These are phyloP conservation scores for Artemisiospiza belli DNA, from an alignment of 2,113 vertebrate genomes.

Conservation along the genomic window DNA sequence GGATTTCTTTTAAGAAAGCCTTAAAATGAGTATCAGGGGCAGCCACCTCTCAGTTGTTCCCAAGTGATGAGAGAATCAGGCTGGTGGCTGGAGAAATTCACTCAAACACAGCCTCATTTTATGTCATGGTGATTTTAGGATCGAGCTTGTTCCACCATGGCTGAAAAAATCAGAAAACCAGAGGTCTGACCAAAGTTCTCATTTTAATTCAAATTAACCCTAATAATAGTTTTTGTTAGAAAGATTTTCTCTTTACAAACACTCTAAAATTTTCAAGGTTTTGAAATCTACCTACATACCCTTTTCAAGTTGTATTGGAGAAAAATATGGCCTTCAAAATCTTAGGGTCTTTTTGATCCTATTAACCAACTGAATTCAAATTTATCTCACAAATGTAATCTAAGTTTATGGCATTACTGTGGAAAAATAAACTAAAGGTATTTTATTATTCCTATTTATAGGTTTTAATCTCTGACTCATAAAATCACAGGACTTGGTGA, in stretches of 20 bases:
- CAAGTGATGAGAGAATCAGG: background rate
- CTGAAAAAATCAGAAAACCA: background rate
- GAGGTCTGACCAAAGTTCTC: background rate
- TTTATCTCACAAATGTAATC: background rate
- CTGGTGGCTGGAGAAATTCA: background rate
- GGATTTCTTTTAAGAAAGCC: background rate
- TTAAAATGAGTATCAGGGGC: background rate
- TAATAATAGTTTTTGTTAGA: background rate
- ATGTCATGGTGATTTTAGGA: background rate
- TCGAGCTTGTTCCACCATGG: background rate
- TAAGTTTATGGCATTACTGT: background rate
- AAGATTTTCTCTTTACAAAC: background rate
- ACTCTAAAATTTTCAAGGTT: background rate
- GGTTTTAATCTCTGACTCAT: background rate
- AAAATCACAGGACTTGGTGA: background rate
- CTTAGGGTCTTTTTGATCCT: background rate
- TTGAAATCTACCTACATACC: background rate
- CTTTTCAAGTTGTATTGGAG: background rate
- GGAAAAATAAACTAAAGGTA: background rate
- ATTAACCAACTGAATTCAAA: background rate
- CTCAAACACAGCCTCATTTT: background rate
- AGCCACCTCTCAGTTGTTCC: background rate
- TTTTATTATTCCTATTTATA: background rate
- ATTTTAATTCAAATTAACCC: background rate
- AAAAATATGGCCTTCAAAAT: background rate